Evolutionary conservation across 2,113 vertebrate genomes (phyloP).

Genomic region (Rostratula benghalensis): DNA sequence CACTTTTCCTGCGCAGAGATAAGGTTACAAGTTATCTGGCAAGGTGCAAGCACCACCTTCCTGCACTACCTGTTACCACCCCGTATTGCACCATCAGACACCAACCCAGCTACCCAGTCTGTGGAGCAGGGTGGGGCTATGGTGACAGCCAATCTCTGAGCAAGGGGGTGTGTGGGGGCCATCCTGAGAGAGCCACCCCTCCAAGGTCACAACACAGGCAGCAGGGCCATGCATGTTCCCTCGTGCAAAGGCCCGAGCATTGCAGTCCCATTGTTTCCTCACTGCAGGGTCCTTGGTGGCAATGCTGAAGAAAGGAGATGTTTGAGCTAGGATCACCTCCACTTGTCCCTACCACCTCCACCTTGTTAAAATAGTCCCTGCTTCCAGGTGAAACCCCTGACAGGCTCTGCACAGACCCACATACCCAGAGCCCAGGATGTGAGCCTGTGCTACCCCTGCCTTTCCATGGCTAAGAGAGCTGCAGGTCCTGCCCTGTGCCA

Average conservation of each 20-base stretch:
- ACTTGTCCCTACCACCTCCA: neutral
- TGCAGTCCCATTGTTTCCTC: neutral
- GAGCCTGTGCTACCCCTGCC: neutral
- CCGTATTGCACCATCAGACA: neutral
- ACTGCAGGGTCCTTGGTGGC: neutral
- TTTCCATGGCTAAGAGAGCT: neutral
- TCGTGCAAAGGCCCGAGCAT: neutral
- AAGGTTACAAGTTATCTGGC: neutral
- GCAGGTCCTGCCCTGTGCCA: neutral
- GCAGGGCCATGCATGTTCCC: neutral
- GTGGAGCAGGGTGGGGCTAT: neutral
- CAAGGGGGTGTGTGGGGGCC: rapidly evolving
- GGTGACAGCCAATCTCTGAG: neutral
- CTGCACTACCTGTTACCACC: neutral
- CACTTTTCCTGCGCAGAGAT: neutral
- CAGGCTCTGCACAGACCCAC: neutral
- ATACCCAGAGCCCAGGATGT: rapidly evolving
- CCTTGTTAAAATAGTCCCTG: neutral
- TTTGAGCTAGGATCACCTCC: neutral
- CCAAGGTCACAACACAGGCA: neutral
- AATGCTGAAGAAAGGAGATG: neutral
- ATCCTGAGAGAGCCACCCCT: neutral
- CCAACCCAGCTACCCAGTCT: neutral
- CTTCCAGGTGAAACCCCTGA: neutral
- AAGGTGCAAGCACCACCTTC: neutral